Evolutionary conservation across 2,113 vertebrate species (phyloP), one percentile per base, ranked within the genome.

Genomic region (Myotis yumanensis): DNA sequence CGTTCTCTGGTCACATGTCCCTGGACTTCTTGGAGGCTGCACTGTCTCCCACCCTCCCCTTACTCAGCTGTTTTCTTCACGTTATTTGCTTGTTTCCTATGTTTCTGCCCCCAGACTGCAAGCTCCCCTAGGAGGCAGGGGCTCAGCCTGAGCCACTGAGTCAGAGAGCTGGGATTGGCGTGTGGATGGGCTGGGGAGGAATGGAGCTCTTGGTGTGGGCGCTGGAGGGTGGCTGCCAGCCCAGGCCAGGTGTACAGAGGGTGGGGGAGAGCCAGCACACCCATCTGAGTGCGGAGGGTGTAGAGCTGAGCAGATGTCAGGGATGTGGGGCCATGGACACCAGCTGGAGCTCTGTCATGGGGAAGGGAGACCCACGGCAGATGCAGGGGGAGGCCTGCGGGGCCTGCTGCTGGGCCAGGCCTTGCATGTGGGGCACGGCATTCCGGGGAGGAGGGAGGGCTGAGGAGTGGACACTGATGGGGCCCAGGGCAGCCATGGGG

Each of bases 401-500:
- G 32, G 76, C 54, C n/a, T 52, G 59, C 22, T 51, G 57, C 30
- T 43, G 18, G 43, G 75, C 15, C n/a, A 30, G 35, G 72, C 30
- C 0, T 20, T 76, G 32, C 32, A 0, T 59, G n/a, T 32, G 69
- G 72, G 25, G 30, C 0, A 0, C 5, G 0, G 32, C 10, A 16
- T 54, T 32, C 69, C 12, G 4, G 23, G n/a, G 79, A 15, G 5
- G 32, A 28, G 68, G 22, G 90, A 1, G 77, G 68, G 75, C 35
- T 25, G 40, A 54, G 32, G 80, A 11, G 76, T 28, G 66, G 54
- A 35, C 1, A 0, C 51, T 25, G 75, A 23, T 62, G 40, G 68
- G 37, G 35, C 35, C 59, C 48, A 4, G 20, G 64, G 68, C 14
- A 4, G 46, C 11, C n/a, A 4, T 43, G 75, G 51, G 18, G 43